phyloP scores from a whole-genome alignment of 2,113 vertebrate species.

The Brachirus orientalis region DNA sequence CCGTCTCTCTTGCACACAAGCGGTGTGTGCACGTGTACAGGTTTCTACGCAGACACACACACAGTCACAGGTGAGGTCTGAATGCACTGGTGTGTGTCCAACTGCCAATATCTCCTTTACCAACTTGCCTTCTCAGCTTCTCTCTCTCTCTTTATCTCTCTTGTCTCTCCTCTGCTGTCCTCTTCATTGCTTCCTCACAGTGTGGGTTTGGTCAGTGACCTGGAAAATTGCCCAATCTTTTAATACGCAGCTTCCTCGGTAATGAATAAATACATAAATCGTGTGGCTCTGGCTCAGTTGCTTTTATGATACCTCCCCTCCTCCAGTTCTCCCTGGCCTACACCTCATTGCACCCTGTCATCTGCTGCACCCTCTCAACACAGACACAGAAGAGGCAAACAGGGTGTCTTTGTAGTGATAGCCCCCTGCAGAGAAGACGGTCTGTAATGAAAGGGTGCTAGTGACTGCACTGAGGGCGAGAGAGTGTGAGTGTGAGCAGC shows the following conservation, averaged over 20 bases:
- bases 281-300: slow-evolving; percentile 41
- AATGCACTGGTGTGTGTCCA: slow-evolving; percentile 30
- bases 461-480: slow-evolving; percentile 32
- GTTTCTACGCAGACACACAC: slow-evolving; percentile 4
- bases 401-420: slow-evolving; percentile 52
- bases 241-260: slow-evolving; percentile 66
- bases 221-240: slow-evolving; percentile 82
- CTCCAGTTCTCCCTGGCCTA: slow-evolving; percentile 2
- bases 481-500: slow-evolving; percentile 18
- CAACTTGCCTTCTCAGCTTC: slow-evolving; percentile 38
- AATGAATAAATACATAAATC: slow-evolving; percentile 84
- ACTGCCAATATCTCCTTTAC: slow-evolving; percentile 45
- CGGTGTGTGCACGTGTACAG: not conserved
- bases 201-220: slow-evolving; percentile 75
- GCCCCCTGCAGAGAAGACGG: slow-evolving; percentile 49
- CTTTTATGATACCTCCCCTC: slow-evolving; percentile 48
- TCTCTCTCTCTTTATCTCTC: slow-evolving; percentile 23
- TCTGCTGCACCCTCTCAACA: slow-evolving; percentile 39
- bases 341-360: slow-evolving; percentile 41
- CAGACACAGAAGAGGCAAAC: slow-evolving; percentile 17
- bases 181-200: slow-evolving; percentile 37
- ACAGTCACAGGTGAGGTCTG: slow-evolving; percentile 19
- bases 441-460: slow-evolving; percentile 63
- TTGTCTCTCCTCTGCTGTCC: slow-evolving; percentile 24
- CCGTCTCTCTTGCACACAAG: not conserved